Evolutionary conservation across 2,888 invertebrate species (phyloP), one percentile per base, ranked within the genome.

Genomic region (Thelaira solivaga): DNA sequence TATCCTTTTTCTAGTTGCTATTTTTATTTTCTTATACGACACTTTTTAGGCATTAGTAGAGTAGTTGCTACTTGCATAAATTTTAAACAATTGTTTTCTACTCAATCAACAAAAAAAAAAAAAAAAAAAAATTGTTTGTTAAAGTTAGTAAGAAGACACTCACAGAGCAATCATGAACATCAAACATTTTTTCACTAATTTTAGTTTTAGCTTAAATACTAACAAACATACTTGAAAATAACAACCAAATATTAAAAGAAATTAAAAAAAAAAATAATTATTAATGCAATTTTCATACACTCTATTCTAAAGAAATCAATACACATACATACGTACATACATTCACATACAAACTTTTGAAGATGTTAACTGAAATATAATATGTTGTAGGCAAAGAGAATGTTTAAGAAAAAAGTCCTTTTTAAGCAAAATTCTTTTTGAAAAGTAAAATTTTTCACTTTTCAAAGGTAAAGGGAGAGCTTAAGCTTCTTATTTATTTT

Each of bases 151-250:
- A 47, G 43, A 45, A 45, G 47, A 69, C 31, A 34, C 31, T 34
- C 47, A 64, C 20, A 75, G 51, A 65, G 67, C 49, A 59, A 59
- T 59, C 73, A 67, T 67, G 61, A 74, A 43, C 36, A 64, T 55
- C 22, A 39, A 67, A 7, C 22, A 39, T 34, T 61, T 31, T 31
- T 4, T 3, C 8, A 8, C 8, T 31, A 8, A 26, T 34, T 13
- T 57, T 22, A 7, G 18, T 34, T 49, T 68, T 41, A 57, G 11
- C 20, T 29, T 29, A 53, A 45, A 43, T 55, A 13, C 13, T 36
- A n/a, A 36, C n/a, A 45, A 34, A 45, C 20, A 47, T 16, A 47
- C 16, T n/a, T n/a, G n/a, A n/a, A n/a, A n/a, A n/a, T n/a, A 71
- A 22, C 29, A 41, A 7, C 43, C 13, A 49, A 13, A 31, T 13